Evolutionary conservation across 2,113 vertebrate genomes (phyloP).

Genomic region (Eudorcas thomsonii): DNA sequence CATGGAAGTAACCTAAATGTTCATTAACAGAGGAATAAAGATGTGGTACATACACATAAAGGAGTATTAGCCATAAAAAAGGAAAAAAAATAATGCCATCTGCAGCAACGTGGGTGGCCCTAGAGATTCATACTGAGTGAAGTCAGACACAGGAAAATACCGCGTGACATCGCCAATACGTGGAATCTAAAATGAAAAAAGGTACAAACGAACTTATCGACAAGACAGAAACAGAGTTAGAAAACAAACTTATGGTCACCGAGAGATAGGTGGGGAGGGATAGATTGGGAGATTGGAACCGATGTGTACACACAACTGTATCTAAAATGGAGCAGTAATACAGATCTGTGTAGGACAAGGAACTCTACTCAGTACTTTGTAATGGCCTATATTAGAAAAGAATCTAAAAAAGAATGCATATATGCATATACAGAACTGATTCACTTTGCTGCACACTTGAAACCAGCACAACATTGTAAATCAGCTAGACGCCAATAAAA

Average conservation of each 20-base stretch:
- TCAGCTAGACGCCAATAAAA: neutral
- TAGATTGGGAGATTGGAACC: neutral
- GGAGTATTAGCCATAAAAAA: neutral
- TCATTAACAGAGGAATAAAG: neutral
- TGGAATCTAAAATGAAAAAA: neutral
- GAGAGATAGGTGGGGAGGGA: neutral
- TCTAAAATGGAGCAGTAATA: neutral
- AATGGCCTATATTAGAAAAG: neutral
- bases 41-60: neutral
- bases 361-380: neutral
- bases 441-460: neutral
- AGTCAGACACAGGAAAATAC: neutral
- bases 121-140: neutral
- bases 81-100: neutral
- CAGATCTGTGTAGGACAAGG: neutral
- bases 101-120: neutral
- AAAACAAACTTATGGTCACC: neutral
- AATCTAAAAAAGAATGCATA: neutral
- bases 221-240: neutral
- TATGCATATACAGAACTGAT: neutral
- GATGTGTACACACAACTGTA: neutral
- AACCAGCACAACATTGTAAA: neutral
- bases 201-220: neutral
- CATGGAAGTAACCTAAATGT: neutral
- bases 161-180: rapidly evolving